Percentiles rank a stretch among this genome's conserved stretches.
Conservation (phyloP, 2,113 vertebrate genomes). For the Phycodurus eques region DNA sequence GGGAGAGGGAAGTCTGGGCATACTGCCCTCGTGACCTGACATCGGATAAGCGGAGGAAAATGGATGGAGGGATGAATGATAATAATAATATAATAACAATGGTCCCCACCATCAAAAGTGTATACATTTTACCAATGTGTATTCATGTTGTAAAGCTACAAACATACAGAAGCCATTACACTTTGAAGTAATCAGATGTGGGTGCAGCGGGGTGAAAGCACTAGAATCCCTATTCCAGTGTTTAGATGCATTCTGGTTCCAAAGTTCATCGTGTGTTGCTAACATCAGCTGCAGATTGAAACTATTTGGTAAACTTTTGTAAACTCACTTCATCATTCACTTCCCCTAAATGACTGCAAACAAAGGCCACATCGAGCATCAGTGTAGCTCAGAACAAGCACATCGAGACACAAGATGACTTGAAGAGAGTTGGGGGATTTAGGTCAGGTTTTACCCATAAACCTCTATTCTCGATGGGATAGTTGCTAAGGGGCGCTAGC, state of each 20-base stretch:
- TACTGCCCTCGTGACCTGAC: no score
- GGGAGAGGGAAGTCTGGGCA: no score
- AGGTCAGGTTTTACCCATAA: slow-evolving; percentile 36
- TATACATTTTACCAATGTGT: not conserved
- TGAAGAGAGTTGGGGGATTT: slow-evolving; percentile 22
- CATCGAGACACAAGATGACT: slow-evolving; percentile 31
- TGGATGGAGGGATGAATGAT: no score
- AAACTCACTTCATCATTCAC: slow-evolving; percentile 25
- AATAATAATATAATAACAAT: not conserved
- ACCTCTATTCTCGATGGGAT: slow-evolving; percentile 38
- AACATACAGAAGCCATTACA: slow-evolving; percentile 41
- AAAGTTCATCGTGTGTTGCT: slow-evolving; percentile 21
- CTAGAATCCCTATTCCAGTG: not conserved
- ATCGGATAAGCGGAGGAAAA: no score
- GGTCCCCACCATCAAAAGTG: not conserved
- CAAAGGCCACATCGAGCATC: slow-evolving; percentile 41
- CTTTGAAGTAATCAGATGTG: slow-evolving; percentile 5
- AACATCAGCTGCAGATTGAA: slow-evolving; percentile 32
- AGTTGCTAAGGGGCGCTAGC: slow-evolving; percentile 20
- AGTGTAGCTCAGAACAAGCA: slow-evolving; percentile 24
- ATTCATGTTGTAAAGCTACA: slow-evolving; percentile 20
- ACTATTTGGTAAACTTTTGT: slow-evolving; percentile 34
- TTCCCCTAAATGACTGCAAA: slow-evolving; percentile 31
- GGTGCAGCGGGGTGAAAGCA: not conserved
- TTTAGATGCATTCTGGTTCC: slow-evolving; percentile 12